Evolutionary conservation across 64 coral and sea anemone species (phyloP), one percentile per base, ranked within the genome.

Genomic region (Montipora foliosa): DNA sequence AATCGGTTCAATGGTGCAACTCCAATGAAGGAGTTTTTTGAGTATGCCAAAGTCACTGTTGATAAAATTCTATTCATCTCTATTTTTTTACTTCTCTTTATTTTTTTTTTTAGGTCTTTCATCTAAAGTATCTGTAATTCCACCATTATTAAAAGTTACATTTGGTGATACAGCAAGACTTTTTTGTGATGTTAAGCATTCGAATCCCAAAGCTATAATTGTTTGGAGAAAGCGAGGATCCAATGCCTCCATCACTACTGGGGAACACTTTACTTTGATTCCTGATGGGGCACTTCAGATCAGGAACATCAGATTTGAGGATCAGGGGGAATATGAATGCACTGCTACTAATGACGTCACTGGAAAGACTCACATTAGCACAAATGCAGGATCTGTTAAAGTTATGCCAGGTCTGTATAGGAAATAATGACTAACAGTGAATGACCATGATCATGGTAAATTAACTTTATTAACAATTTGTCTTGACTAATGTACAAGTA

Each of bases 151-250:
- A 76, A 80, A 13, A 69, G 87, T 92, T 74, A 85, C 4, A 24
- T 20, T 9, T 81, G 90, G 90, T 64, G 96, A 98, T 57, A 93
- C 83, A 17, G 87, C 96, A 15, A 92, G 93, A 90, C 75, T 98
- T 53, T 78, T 77, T 21, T 98, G 96, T 19, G 74, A 79, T 44
- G 50, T 98, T 17, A 78, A 94, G 19, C 90, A 98, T 90, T 98
- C 96, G 19, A 4, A 79, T 12, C 96, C 96, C 7, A 68, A 92
- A 64, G 74, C 96, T 57, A 37, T 49, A 48, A 81, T 98, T 16
- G 74, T 17, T 46, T 98, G 96, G 96, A 98, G 88, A 64, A 95
- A 95, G 59, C 66, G 95, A 81, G 89, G 92, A 53, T 69, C 87
- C 75, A 75, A 93, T 88, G 92, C 29, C 7, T 80, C 75, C 16